Conservation (phyloP, 1,140 invertebrate species). For the Coptotermes formosanus region DNA sequence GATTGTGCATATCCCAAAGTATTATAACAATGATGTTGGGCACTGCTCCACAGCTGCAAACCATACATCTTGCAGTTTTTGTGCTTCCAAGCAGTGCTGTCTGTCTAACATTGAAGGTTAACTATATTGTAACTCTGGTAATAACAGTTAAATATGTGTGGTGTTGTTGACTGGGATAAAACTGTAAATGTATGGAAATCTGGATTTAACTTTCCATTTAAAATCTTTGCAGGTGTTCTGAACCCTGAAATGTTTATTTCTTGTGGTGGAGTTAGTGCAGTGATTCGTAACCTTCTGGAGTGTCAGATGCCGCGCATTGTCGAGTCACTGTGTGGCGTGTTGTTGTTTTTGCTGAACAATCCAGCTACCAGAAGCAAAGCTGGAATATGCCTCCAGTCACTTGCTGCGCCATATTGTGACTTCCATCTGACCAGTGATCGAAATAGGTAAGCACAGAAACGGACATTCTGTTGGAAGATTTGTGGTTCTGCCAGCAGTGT, state of each 20-base stretch:
- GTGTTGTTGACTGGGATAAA: no score
- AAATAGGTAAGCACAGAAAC: slow-evolving; percentile 37
- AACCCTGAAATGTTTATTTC: slow-evolving; percentile 78
- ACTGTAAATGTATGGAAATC: not conserved
- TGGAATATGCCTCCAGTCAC: slow-evolving; percentile 73
- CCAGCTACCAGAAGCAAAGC: slow-evolving; percentile 74
- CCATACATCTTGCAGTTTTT: no score
- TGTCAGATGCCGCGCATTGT: slow-evolving; percentile 75
- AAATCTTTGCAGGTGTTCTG: slow-evolving; percentile 62
- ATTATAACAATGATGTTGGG: no score
- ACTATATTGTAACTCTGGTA: no score
- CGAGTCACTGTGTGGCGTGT: slow-evolving; percentile 81
- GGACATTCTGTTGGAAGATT: no score
- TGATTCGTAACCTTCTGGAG: slow-evolving; percentile 77
- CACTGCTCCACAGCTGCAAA: no score
- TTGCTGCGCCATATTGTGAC: slow-evolving; percentile 91
- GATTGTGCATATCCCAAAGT: no score
- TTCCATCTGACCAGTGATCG: slow-evolving; percentile 68
- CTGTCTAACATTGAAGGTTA: no score
- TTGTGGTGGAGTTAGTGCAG: slow-evolving; percentile 78
- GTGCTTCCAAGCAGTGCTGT: no score
- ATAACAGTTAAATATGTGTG: no score
- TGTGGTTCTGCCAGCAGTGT: no score
- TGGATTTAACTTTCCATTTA: slow-evolving; percentile 4
- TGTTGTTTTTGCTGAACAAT: slow-evolving; percentile 85